These are phyloP conservation scores for Pseudopleuronectes americanus DNA, from an alignment of 2,797 vertebrate genomes.

Conservation along the genomic window DNA sequence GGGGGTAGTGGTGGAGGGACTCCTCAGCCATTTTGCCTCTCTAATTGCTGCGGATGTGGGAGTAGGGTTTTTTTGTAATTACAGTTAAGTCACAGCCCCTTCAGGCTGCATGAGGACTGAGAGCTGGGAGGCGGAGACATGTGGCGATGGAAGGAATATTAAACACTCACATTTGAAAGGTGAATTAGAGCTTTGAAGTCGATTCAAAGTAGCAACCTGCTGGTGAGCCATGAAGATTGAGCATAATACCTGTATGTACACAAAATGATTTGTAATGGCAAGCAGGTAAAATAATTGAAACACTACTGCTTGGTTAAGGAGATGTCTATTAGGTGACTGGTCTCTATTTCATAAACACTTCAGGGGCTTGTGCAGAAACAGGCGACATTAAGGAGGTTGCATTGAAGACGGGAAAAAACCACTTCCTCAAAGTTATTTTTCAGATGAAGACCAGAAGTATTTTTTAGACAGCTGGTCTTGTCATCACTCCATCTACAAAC, in stretches of 20 bases:
- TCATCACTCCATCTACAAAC: no score
- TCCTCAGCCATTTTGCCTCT: constrained; percentile 47
- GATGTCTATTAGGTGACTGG: no score
- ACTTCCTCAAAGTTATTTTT: no score
- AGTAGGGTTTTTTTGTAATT: constrained; percentile 52
- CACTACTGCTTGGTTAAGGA: no score
- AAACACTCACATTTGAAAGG: constrained; percentile 20
- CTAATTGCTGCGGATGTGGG: constrained; percentile 55
- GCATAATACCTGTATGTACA: not conserved
- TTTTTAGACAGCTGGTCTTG: no score
- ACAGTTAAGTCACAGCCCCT: constrained; percentile 51
- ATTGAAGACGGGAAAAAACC: no score
- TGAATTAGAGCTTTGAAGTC: constrained; percentile 2
- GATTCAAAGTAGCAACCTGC: not conserved
- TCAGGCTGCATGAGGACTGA: constrained; percentile 34
- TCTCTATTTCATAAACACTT: no score
- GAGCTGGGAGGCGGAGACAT: constrained; percentile 34
- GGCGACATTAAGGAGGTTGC: no score
- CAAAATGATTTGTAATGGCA: not conserved
- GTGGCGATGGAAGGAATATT: constrained; percentile 31
- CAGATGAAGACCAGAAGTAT: no score
- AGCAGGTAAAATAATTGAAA: no score
- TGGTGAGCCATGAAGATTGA: not conserved
- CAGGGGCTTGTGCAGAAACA: no score
- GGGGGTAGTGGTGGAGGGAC: constrained; percentile 23